Base-by-base conservation (phyloP, 1,140 invertebrate species). In the Globodera rostochiensis region DNA sequence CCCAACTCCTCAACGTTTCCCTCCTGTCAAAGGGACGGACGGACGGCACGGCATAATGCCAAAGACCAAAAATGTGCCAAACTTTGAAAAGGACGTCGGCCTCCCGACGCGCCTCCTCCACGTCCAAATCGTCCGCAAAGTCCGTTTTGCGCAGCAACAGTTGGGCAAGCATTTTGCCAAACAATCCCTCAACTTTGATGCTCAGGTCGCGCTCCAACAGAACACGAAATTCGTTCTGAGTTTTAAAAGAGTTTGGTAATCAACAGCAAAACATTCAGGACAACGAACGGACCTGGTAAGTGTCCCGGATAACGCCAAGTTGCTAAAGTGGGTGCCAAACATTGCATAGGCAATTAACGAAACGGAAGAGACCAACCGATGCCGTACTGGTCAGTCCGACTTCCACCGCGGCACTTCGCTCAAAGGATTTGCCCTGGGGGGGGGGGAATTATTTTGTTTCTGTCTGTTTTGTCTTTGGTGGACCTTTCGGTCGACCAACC, bases 251-350 rank as follows among this genome's bases (percentile, higher is more conserved):
- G 15, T 15, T 64, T 57, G 45, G 45, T 3, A 66, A 66, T n/a
- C 6, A 11, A 19, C 3, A 36, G 36, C 36, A 36, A 36, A 36
- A 0, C 25, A 25, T 36, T 36, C 36, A 36, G 36, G 36, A 36
- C 36, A 15, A 64, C 45, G 64, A 19, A 19, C 8, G 7, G 15
- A 77, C 75, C 53, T 80, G 77, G 64, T 86, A 86, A 49, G 85
- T 73, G 57, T 86, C 85, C 8, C 86, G 84, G 57, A 86, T 87
- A 7, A 86, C 85, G 80, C 86, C 86, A 50, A 86, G 73, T 80
- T 86, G 85, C 86, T 86, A 21, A 78, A 87, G 73, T 53, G 47
- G 36, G 8, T 36, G 36, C 36, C 2, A 78, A 19, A 69, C 25
- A n/a, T 6, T 25, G 77, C 25, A 57, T 5, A 25, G 6, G 8